These are phyloP conservation scores for Lepus europaeus DNA, from an alignment of 2,113 vertebrate species.

Conservation along the genomic window DNA sequence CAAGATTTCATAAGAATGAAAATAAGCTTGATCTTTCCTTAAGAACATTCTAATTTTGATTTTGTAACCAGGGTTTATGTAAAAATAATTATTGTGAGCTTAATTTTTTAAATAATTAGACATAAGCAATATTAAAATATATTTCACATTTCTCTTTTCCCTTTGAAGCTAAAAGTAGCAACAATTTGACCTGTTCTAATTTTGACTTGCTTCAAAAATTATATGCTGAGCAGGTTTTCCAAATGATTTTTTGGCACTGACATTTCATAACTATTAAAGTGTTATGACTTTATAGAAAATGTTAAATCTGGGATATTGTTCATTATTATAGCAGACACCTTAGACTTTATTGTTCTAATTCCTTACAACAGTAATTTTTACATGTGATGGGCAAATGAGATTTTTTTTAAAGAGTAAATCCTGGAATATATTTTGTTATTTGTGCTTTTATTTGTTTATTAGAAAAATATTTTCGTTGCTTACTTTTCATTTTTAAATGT, in stretches of 20 bases:
- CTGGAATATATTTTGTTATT: background rate
- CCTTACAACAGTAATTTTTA: conserved; percentile 5
- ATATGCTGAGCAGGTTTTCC: conserved; percentile 17
- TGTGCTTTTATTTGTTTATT: background rate
- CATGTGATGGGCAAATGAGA: background rate
- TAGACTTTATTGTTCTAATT: background rate
- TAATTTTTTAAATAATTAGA: conserved; percentile 8
- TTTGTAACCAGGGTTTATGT: background rate
- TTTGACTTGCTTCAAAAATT: conserved; percentile 55
- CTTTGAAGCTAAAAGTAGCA: conserved; percentile 1
- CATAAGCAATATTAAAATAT: conserved; percentile 27
- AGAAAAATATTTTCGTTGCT: background rate
- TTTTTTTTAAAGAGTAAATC: background rate
- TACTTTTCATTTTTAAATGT: background rate
- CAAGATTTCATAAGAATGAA: background rate
- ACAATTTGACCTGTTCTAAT: conserved; percentile 34
- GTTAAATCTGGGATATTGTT: conserved; percentile 13
- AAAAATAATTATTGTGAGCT: background rate
- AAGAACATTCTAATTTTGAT: background rate
- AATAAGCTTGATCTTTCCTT: background rate
- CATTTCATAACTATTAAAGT: conserved; percentile 51
- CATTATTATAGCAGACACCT: conserved; percentile 8
- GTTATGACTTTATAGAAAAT: conserved; percentile 9
- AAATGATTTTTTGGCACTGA: conserved; percentile 49
- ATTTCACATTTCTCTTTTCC: conserved; percentile 14